Base-by-base conservation (phyloP, 2,113 vertebrate species). In the Micronycteris hirsuta region DNA sequence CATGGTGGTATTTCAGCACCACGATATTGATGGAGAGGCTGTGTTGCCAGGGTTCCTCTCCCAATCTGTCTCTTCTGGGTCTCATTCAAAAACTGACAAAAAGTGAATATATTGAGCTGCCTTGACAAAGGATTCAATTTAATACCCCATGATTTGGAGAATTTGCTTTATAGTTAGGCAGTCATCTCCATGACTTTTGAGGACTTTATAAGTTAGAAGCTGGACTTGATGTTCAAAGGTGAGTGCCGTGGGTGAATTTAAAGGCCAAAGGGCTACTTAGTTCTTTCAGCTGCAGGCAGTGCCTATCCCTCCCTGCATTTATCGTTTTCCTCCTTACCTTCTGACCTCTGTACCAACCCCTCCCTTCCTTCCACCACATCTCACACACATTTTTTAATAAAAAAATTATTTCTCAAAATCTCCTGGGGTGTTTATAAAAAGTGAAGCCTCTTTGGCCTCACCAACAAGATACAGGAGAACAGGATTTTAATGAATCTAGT, bases 41-140 rank as follows among this genome's bases (percentile, higher is more conserved):
- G 36, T 58, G 56, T 33, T 67, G 84, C 58, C 67, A 54, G 88
- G 56, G 52, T 33, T 74, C 49, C n/a, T 26, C 38, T 80, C 77
- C 26, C 49, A 47, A 31, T 52, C 83, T 77, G 11, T 54, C 36
- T 97, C 52, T 83, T 58, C 70, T 82, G 73, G 12, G 45, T 83
- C 65, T 52, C 86, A 84, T 45, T 67, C 95, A 56, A 76, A 91
- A 89, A 82, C 20, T 81, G 61, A 82, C 43, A 91, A 70, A 87
- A 95, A 65, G 80, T 47, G 45, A 92, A 70, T 73, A 36, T n/a
- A 56, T 63, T 12, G 43, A 84, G 70, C 36, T 70, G 47, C 67
- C 77, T 58, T 36, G 33, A 78, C 63, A 11, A 33, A 16, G n/a
- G 67, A 38, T 65, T 85, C 67, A 45, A 85, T 85, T 83, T 56